A percentile compares a stretch with the other conserved stretches of the same genome.
Evolutionary conservation across 2,888 invertebrate species (phyloP).

Genomic region (Pheosia tremula): DNA sequence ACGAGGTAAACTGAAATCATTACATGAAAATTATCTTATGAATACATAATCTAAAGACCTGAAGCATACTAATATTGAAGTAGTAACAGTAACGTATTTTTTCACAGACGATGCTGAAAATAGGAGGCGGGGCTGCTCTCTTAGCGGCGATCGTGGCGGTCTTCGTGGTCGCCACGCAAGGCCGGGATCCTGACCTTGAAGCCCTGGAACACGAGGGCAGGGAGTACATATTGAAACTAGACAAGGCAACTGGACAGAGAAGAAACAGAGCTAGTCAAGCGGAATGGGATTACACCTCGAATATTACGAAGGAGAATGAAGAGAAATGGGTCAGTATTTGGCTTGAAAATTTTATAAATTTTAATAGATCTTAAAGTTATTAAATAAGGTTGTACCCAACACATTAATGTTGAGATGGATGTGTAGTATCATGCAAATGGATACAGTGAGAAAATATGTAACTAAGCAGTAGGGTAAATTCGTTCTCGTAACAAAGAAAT

Average conservation of each 20-base stretch:
- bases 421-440: too few species aligned
- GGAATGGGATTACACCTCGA: slow-evolving; percentile 90
- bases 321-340: slow-evolving; percentile 62
- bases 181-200: slow-evolving; percentile 80
- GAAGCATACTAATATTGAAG: background rate
- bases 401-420: too few species aligned
- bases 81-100: slow-evolving; percentile 5
- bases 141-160: slow-evolving; percentile 78
- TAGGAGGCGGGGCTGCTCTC: slow-evolving; percentile 74
- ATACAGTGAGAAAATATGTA: too few species aligned
- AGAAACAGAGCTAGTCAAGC: slow-evolving; percentile 85
- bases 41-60: background rate
- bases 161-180: slow-evolving; percentile 79
- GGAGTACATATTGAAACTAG: slow-evolving; percentile 86
- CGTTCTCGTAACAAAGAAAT: too few species aligned
- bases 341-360: background rate
- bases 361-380: too few species aligned
- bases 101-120: slow-evolving; percentile 78
- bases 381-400: too few species aligned
- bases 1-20: too few species aligned
- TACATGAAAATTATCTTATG: too few species aligned
- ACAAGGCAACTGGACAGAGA: slow-evolving; percentile 84
- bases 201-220: slow-evolving; percentile 84
- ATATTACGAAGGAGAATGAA: slow-evolving; percentile 88
- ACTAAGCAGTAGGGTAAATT: too few species aligned